Evolutionary conservation across 2,888 invertebrate species (phyloP).

Genomic region (Hermaeophaga mercurialis): DNA sequence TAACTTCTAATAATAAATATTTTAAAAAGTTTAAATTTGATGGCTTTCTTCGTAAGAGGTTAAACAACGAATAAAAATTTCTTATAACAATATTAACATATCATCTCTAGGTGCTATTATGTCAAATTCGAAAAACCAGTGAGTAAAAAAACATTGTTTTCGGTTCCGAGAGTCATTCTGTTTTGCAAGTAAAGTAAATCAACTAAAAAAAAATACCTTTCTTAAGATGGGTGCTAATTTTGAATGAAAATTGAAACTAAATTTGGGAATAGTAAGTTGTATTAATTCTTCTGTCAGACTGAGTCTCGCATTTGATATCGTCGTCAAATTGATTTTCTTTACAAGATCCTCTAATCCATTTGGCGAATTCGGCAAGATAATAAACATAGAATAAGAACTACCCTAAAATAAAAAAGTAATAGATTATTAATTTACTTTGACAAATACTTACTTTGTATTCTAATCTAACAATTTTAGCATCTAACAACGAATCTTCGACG

Average conservation of each 20-base stretch:
- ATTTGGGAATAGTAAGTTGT: constrained; percentile 73
- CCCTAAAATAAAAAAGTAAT: constrained; percentile 60
- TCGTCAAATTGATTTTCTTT: constrained; percentile 62
- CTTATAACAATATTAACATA: too few species aligned
- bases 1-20: too few species aligned
- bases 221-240: constrained; percentile 65
- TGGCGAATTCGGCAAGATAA: constrained; percentile 70
- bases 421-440: constrained; percentile 5
- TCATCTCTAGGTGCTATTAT: too few species aligned
- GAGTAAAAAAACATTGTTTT: too few species aligned
- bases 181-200: too few species aligned
- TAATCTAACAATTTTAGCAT: constrained; percentile 74
- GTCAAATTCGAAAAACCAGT: too few species aligned
- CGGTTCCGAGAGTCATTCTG: too few species aligned
- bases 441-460: constrained; percentile 67
- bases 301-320: constrained; percentile 63
- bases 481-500: constrained; percentile 65
- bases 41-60: too few species aligned
- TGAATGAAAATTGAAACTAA: constrained; percentile 73
- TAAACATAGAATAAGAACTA: constrained; percentile 73
- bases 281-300: constrained; percentile 65
- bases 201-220: constrained; percentile 60
- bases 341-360: constrained; percentile 67
- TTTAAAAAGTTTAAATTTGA: too few species aligned
- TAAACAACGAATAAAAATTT: too few species aligned